Evolutionary conservation across 1,140 invertebrate species (phyloP).

Genomic region (Mizuhopecten yessoensis): DNA sequence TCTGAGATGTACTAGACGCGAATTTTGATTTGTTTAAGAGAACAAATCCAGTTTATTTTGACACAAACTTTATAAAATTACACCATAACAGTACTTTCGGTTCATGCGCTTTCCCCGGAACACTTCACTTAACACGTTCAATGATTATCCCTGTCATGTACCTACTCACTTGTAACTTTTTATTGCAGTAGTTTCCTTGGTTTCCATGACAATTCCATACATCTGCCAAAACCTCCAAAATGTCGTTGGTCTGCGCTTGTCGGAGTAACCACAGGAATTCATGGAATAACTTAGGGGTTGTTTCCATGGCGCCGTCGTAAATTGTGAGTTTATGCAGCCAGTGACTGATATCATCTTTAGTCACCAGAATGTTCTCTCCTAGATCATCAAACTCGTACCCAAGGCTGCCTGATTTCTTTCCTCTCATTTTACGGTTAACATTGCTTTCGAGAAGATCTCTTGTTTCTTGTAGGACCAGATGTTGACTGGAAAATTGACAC

Average conservation of each 20-base stretch:
- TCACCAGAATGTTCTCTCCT: neutral
- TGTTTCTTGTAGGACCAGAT: constrained; percentile 10
- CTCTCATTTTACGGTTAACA: constrained; percentile 48
- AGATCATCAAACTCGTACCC: neutral
- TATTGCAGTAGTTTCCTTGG: constrained; percentile 50
- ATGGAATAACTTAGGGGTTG: neutral
- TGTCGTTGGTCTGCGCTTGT: neutral
- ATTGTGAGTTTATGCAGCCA: neutral
- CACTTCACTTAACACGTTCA: no score
- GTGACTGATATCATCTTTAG: neutral
- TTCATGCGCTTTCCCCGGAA: no score
- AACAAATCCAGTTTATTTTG: no score
- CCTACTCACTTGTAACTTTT: constrained; percentile 46
- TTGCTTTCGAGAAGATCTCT: neutral
- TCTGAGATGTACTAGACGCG: no score
- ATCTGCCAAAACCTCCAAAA: constrained; percentile 42
- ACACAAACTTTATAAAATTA: no score
- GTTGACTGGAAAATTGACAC: constrained; percentile 43
- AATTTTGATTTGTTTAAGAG: no score
- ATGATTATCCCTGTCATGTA: no score
- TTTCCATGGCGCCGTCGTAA: neutral
- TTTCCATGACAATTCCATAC: constrained; percentile 62
- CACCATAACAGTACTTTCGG: no score
- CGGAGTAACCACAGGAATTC: neutral
- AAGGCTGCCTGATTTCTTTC: constrained; percentile 43